Conservation (phyloP, 1,140 invertebrate genomes). For the Hermetia illucens region DNA sequence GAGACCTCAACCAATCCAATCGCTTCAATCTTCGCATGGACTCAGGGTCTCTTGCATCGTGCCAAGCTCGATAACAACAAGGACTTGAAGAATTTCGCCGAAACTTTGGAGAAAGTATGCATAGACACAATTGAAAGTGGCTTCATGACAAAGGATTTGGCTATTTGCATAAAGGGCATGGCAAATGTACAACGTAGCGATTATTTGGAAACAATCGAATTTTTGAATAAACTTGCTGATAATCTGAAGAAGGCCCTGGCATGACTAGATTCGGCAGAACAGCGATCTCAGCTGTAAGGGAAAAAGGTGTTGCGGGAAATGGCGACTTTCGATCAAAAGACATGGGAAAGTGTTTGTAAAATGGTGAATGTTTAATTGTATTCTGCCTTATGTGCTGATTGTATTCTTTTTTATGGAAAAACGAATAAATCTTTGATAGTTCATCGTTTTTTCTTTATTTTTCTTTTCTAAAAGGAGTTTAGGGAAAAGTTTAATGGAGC, state of each 20-base stretch:
- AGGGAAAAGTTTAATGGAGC: too few species aligned
- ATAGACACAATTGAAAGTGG: conserved; percentile 89
- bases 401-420: too few species aligned
- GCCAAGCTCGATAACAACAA: conserved; percentile 85
- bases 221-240: conserved; percentile 89
- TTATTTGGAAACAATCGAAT: conserved; percentile 96
- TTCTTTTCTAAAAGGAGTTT: too few species aligned
- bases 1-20: conserved; percentile 97
- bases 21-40: conserved; percentile 99
- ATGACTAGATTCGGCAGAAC: not conserved
- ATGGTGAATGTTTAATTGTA: too few species aligned
- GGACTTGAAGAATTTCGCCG: conserved; percentile 59
- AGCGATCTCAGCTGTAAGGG: too few species aligned
- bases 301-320: too few species aligned
- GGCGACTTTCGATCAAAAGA: too few species aligned
- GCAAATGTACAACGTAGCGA: conserved; percentile 67
- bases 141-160: conserved; percentile 97
- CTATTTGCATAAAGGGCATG: conserved; percentile 94
- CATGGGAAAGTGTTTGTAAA: too few species aligned
- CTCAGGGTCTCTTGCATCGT: conserved; percentile 76
- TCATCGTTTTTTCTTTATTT: too few species aligned
- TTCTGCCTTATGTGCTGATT: too few species aligned
- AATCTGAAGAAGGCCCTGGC: conserved; percentile 65
- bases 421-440: too few species aligned
- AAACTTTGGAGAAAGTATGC: conserved; percentile 79